Evolutionary conservation across 2,888 invertebrate genomes (phyloP).

Genomic region (Ormyrus labotus): DNA sequence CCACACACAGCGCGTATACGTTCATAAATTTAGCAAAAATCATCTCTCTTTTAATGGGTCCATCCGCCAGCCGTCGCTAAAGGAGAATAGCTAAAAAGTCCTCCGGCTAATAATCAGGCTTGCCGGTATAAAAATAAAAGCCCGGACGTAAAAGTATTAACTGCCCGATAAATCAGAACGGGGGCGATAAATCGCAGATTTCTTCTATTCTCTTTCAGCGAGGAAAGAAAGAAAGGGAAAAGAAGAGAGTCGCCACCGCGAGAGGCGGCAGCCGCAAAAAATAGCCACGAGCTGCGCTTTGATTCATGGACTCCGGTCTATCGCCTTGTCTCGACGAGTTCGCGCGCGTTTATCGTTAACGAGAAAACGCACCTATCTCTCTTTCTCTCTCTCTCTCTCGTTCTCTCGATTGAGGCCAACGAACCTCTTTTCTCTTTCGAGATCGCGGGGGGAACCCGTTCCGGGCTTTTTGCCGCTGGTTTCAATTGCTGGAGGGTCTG

Average conservation of each 20-base stretch:
- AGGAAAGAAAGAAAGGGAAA: no score
- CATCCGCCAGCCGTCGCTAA: no score
- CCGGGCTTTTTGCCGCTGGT: no score
- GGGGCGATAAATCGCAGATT: constrained; percentile 42
- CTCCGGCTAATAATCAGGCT: constrained; percentile 12
- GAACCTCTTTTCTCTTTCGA: neutral
- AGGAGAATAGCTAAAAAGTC: neutral
- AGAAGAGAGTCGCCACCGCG: constrained; percentile 30
- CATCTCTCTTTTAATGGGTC: no score
- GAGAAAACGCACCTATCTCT: constrained; percentile 18
- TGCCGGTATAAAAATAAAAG: constrained; percentile 40
- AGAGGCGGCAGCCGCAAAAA: constrained; percentile 17
- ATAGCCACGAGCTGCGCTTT: constrained; percentile 30
- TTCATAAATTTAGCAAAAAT: no score
- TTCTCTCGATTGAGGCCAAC: neutral
- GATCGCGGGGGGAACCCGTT: no score
- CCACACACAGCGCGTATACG: no score
- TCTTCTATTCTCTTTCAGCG: constrained; percentile 37
- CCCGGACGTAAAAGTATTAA: constrained; percentile 36
- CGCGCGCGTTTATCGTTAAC: constrained; percentile 27
- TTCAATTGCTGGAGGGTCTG: no score
- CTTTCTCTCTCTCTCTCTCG: no score
- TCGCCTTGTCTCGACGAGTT: constrained; percentile 34
- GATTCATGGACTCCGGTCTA: constrained; percentile 56
- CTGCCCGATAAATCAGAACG: constrained; percentile 38